Base-by-base conservation (phyloP, 92 coral and sea anemone species). In the Palythoa grandis region DNA sequence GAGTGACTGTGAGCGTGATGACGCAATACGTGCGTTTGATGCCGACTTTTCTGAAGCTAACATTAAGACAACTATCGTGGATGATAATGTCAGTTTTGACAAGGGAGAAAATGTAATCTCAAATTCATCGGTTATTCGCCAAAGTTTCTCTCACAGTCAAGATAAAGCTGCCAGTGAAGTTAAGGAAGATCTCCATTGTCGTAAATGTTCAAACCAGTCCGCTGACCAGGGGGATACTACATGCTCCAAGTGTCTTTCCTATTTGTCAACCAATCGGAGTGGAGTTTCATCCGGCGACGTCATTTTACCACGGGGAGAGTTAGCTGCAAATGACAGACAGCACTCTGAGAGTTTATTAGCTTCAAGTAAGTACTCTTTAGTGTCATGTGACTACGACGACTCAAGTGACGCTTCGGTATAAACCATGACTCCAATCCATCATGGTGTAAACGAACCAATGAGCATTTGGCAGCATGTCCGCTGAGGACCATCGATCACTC, bases 381-480 rank as follows among this genome's bases (percentile, higher is more conserved):
- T 91, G 3, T 91, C 88, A 3, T 83, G 91, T 50, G 93, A 91
- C 17, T 91, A 91, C 47, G 67, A 90, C 14, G 93, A 88, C 83
- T 88, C 93, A 15, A 88, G 93, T 78, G 93, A 91, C 47, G 39
- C 80, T 25, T 91, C 93, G 14, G 86, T 65, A 17, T 90, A 84
- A 60, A 52, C 17, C 73, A 35, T 69, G 19, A 69, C 11, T 24
- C 73, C 3, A 69, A 4, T 43, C 50, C 50, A 43, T 43, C 9
- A 43, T 8, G 0, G 35, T 29, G 35, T 29, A 29, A 29, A 29
- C 35, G 35, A 29, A 29, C 35, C 35, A 29, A 29, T 29, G 35
- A 29, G 35, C 1, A 29, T 29, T 29, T 29, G 1, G 35, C 1
- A 29, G 1, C 35, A 29, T 29, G 35, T 29, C 35, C 35, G 35